Evolutionary conservation across 2,797 vertebrate species (phyloP).

Genomic region (Phrynocephalus forsythii): DNA sequence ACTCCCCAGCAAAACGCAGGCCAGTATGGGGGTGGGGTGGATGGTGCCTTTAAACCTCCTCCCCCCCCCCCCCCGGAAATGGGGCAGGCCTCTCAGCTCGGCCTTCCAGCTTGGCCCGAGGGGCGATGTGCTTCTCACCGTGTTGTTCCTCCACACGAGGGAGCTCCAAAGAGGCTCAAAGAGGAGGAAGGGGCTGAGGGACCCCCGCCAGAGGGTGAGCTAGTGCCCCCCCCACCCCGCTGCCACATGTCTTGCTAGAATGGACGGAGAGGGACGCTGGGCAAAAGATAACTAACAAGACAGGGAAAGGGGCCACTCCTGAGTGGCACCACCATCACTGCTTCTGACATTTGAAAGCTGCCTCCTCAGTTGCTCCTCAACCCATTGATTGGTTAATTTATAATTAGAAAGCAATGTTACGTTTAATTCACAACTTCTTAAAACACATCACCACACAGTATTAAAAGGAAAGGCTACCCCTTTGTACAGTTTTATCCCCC

Average conservation of each 20-base stretch:
- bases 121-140: fast-evolving
- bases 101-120: not conserved
- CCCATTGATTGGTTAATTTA: not conserved
- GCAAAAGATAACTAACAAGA: too few relatives aligned
- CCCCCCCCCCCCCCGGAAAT: too few relatives aligned
- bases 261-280: too few relatives aligned
- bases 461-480: not conserved
- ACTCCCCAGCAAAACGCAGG: too few relatives aligned
- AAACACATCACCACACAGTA: not conserved
- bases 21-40: not conserved
- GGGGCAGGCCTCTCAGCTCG: too few relatives aligned
- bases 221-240: not conserved
- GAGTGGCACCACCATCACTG: too few relatives aligned
- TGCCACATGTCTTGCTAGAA: too few relatives aligned
- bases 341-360: too few relatives aligned
- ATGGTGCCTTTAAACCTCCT: too few relatives aligned
- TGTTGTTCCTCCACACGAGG: not conserved
- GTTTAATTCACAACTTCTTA: not conserved
- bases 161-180: not conserved
- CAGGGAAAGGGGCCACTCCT: too few relatives aligned
- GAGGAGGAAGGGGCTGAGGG: not conserved
- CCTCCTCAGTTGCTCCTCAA: not conserved
- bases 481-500: not conserved
- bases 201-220: not conserved
- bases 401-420: not conserved